Evolutionary conservation across 2,797 vertebrate genomes (phyloP), one percentile per base, ranked within the genome.

Genomic region (Tachyglossus aculeatus): DNA sequence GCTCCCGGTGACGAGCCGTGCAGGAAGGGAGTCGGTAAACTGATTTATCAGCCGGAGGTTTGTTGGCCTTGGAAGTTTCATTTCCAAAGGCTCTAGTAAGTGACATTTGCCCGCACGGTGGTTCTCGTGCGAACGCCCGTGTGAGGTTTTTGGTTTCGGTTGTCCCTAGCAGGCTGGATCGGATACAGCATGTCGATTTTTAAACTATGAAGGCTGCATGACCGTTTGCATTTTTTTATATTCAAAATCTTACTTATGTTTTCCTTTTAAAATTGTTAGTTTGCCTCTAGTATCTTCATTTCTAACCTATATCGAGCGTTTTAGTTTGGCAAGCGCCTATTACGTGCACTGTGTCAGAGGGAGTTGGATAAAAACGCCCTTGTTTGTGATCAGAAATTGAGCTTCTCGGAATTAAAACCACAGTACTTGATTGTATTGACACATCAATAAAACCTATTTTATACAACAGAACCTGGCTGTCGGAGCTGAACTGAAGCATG

Each of bases 351-450:
- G 92, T 94, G 93, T 94, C 94, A 94, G 95, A 94, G 92, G 93
- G 85, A 92, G 91, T 92, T 93, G 88, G 89, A 92, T 94, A 93
- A 90, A 95, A 96, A 96, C 94, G 94, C 96, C 96, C 95, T 95
- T 78, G 84, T 93, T 83, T 86, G 90, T 88, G 91, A 96, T 92
- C 93, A 92, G 91, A 95, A 92, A 92, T 92, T 88, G 93, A 94
- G 89, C 94, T 95, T 94, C 92, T 94, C 90, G 91, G 92, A 96
- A 93, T 89, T 93, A 95, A 94, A 96, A 95, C 92, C 95, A 89
- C 94, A 94, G 90, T 94, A 94, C 93, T 93, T 95, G 96, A 96
- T 94, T 95, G 94, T 96, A 96, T 93, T 96, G 95, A 96, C 93
- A 93, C 90, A 90, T 95, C 95, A 98, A 96, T 98, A 98, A 99